Evolutionary conservation across 2,888 invertebrate genomes (phyloP), one percentile per base, ranked within the genome.

Genomic region (Caenorhabditis zanzibari): DNA sequence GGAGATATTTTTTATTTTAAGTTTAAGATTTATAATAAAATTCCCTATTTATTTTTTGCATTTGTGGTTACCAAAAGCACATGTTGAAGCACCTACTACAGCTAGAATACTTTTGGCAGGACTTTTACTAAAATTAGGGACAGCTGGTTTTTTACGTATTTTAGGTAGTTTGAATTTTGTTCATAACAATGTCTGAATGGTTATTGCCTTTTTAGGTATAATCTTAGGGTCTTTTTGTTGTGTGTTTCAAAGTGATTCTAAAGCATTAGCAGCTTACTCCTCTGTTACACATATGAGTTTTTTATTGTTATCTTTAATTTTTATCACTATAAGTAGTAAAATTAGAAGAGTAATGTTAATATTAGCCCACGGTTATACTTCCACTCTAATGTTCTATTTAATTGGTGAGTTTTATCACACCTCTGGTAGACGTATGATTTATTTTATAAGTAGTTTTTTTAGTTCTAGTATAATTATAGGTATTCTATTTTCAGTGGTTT

Each of bases 21-120:
- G 85, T 16, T 69, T 87, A 56, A 86, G 84, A 22, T 87, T 86
- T 85, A 86, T 87, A 75, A 85, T 85, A 71, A 86, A 85, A 68
- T 86, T 85, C 73, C 86, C 86, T 38, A 82, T 88, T 86, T 87
- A 87, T 85, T 88, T 95, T 94, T 95, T 95, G 94, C 95, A 95
- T 94, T 61, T 88, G 0, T 89, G 89, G 63, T 86, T 89, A 84
- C 89, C 89, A 12, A 89, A 89, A 72, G 87, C 88, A 28, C 89
- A 89, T 89, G 89, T 89, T 19, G 89, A 89, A 44, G 89, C 89
- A 5, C 88, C 89, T n/a, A 89, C 89, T 24, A 84, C 84, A n/a
- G 89, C 89, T 80, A 89, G 89, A 14, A 89, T 89, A 73, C 69
- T 89, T 4, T 85, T 89, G 24, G 89, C 89, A 52, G 88, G 89